Evolutionary conservation across 2,113 vertebrate species (phyloP), one percentile per base, ranked within the genome.

Genomic region (Peromyscus maniculatus): DNA sequence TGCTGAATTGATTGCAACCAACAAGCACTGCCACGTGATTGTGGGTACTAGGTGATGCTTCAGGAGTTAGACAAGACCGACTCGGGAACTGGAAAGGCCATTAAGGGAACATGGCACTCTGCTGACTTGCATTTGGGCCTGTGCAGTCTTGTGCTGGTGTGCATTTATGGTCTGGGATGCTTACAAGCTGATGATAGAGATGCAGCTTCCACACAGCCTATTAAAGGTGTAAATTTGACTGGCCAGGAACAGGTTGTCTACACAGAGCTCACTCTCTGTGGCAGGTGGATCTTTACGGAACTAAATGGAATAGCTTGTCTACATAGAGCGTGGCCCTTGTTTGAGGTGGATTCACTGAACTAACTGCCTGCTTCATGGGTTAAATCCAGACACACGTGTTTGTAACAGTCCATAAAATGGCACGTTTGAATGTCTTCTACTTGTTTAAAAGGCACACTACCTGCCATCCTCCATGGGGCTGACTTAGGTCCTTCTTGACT

Each of bases 181-280:
- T 96, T 91, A 83, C 7, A 75, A 86, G 52, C 80, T 97, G 77
- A 64, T 84, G 89, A 89, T 83, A 71, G 75, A 93, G 57, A 1
- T 67, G 0, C 31, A 57, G 90, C 46, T 91, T 93, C 82, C 46
- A 62, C 74, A 57, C 31, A 88, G 1, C 59, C 93, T 55, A 67
- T 95, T 96, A 89, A 95, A 88, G n/a, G 64, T 91, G 52, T 93
- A 94, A 90, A 84, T 86, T 43, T 5, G 89, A 69, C 83, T 2
- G 67, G 28, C 77, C 87, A 36, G 88, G 43, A 96, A 93, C 72
- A 77, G 21, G 96, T n/a, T 72, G 79, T 16, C 12, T 94, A 24
- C 15, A 21, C 24, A 39, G 22, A 55, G 69, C 46, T 87, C 39
- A 43, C 57, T 3, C n/a, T 31, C 59, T 84, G 7, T 79, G 16